Conservation (phyloP, 1,140 invertebrate species). For the Sitobion miscanthi region DNA sequence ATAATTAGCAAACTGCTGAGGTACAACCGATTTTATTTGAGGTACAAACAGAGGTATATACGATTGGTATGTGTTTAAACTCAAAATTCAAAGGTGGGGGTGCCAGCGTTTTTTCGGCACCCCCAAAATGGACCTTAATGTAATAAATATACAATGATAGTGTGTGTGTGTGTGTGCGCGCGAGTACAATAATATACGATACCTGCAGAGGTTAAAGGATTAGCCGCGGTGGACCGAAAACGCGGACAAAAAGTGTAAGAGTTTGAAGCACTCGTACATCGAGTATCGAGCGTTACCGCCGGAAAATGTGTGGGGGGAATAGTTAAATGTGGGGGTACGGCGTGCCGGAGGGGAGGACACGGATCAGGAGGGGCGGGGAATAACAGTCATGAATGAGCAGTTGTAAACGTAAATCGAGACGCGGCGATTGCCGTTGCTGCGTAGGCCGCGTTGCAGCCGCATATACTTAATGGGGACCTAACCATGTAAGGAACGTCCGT, state of each 20-base stretch:
- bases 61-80: neutral
- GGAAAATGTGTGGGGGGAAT: neutral
- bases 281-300: neutral
- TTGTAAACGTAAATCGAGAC: neutral
- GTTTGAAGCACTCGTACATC: neutral
- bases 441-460: neutral
- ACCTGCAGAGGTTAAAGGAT: neutral
- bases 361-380: neutral
- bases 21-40: too few species aligned
- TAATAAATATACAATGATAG: too few species aligned
- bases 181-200: neutral
- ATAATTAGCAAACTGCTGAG: too few species aligned
- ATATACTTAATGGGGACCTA: neutral
- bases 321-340: neutral
- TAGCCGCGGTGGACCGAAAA: neutral
- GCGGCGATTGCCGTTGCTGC: neutral
- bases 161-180: too few species aligned
- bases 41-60: too few species aligned
- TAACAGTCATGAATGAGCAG: neutral
- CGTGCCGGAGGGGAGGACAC: neutral
- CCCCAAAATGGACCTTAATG: neutral
- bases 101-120: too few species aligned
- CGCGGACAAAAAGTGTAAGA: neutral
- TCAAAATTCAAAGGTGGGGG: too few species aligned
- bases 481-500: conserved; percentile 26